These are phyloP conservation scores for Campaea margaritaria DNA, from an alignment of 2,888 invertebrate species.

Conservation along the genomic window DNA sequence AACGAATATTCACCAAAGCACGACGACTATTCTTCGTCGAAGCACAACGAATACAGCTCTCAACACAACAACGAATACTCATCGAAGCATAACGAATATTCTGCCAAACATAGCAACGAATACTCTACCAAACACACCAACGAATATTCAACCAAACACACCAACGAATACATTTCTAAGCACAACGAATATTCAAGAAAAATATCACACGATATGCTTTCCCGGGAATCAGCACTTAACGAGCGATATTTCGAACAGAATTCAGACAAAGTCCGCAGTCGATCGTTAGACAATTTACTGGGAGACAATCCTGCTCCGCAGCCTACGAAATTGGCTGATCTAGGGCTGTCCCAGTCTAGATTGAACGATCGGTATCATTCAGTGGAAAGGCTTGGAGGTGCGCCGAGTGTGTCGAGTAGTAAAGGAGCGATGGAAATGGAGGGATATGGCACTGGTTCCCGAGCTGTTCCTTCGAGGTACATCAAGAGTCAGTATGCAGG, in stretches of 20 bases:
- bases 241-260: conserved; percentile 93
- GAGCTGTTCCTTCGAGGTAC: conserved; percentile 87
- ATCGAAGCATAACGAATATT: conserved; percentile 77
- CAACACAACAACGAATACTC: conserved; percentile 83
- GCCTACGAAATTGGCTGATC: conserved; percentile 87
- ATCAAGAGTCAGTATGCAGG: conserved; percentile 94
- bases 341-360: conserved; percentile 93
- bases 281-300: conserved; percentile 92
- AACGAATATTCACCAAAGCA: conserved; percentile 16
- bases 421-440: conserved; percentile 88
- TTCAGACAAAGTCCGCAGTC: conserved; percentile 90
- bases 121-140: conserved; percentile 32
- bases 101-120: conserved; percentile 26
- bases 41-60: conserved; percentile 22
- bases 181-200: conserved; percentile 84
- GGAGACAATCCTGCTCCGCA: conserved; percentile 87
- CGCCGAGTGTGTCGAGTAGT: conserved; percentile 85
- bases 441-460: conserved; percentile 85
- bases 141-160: conserved; percentile 24
- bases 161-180: conserved; percentile 32
- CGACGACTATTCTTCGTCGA: conserved; percentile 31
- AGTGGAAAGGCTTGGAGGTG: conserved; percentile 89
- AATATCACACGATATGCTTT: conserved; percentile 90
- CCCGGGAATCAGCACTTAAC: conserved; percentile 93
- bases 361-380: conserved; percentile 96